Evolutionary conservation across 2,113 vertebrate genomes (phyloP).

Genomic region (Zosterops borbonicus): DNA sequence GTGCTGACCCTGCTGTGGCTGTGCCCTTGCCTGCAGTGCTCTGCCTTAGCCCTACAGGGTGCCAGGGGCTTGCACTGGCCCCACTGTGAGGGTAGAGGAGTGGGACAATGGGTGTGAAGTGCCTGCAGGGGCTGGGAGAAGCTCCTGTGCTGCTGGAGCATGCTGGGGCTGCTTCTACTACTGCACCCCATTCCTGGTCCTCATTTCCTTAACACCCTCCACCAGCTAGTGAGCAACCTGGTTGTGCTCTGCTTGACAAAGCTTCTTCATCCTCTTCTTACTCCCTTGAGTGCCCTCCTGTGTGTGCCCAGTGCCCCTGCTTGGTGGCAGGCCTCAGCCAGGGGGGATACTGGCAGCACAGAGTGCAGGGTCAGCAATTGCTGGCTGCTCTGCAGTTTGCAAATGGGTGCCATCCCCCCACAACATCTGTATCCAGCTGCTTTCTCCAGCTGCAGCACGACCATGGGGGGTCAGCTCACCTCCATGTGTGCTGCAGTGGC

Average conservation of each 20-base stretch:
- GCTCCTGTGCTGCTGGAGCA: neutral
- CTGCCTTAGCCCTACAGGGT: neutral
- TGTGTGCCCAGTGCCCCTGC: neutral
- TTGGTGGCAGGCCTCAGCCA: neutral
- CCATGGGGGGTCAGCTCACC: neutral
- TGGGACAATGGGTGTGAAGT: neutral
- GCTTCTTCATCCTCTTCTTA: neutral
- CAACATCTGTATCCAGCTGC: neutral
- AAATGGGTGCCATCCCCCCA: neutral
- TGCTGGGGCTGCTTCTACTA: neutral
- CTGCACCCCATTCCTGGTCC: neutral
- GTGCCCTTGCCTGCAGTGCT: fast-evolving
- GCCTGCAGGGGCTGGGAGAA: neutral
- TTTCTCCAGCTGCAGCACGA: fast-evolving
- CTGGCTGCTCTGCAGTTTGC: neutral
- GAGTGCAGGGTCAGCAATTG: neutral
- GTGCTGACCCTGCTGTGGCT: neutral
- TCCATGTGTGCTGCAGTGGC: fast-evolving
- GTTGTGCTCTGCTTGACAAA: neutral
- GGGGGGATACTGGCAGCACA: neutral
- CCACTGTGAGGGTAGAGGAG: neutral
- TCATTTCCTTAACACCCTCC: neutral
- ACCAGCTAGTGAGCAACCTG: neutral
- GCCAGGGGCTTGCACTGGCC: neutral
- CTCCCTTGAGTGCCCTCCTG: neutral